These are phyloP conservation scores for Camponotus fellah DNA, from an alignment of 2,888 invertebrate species.

Conservation along the genomic window DNA sequence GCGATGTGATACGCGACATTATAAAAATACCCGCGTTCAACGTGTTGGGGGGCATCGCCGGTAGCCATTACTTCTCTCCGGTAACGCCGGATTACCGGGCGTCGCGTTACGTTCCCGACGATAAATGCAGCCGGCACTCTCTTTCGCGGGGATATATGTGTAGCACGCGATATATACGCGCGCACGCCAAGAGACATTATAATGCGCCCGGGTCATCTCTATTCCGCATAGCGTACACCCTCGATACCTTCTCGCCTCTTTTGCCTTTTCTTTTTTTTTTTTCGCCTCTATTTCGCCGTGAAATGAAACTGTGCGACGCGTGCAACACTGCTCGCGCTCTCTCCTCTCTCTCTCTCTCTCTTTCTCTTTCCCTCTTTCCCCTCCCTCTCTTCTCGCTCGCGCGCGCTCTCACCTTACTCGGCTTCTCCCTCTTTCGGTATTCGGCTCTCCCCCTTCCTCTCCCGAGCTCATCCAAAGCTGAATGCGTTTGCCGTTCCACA, in stretches of 20 bases:
- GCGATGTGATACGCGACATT: neutral
- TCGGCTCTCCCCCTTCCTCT: conserved; percentile 43
- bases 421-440: conserved; percentile 32
- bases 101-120: conserved; percentile 39
- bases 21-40: conserved; percentile 9
- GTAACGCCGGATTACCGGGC: conserved; percentile 3
- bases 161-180: conserved; percentile 43
- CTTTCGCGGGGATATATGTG: conserved; percentile 37
- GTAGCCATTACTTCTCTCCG: neutral
- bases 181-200: conserved; percentile 58
- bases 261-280: conserved; percentile 61
- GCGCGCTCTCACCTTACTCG: conserved; percentile 47
- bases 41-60: neutral
- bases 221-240: conserved; percentile 75
- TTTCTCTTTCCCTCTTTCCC: conserved; percentile 53
- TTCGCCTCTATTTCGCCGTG: conserved; percentile 79
- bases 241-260: conserved; percentile 67
- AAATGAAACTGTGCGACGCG: conserved; percentile 80
- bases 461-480: conserved; percentile 47
- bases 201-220: conserved; percentile 76
- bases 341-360: conserved; percentile 47
- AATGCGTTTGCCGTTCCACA: conserved; percentile 49
- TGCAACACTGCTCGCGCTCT: conserved; percentile 51
- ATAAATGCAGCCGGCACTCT: conserved; percentile 49
- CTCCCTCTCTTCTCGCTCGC: conserved; percentile 60